Percentiles rank a stretch among this genome's conserved stretches.
These are phyloP conservation scores for Tarsius wallacei DNA, from an alignment of 2,797 vertebrate species.

Conservation along the genomic window DNA sequence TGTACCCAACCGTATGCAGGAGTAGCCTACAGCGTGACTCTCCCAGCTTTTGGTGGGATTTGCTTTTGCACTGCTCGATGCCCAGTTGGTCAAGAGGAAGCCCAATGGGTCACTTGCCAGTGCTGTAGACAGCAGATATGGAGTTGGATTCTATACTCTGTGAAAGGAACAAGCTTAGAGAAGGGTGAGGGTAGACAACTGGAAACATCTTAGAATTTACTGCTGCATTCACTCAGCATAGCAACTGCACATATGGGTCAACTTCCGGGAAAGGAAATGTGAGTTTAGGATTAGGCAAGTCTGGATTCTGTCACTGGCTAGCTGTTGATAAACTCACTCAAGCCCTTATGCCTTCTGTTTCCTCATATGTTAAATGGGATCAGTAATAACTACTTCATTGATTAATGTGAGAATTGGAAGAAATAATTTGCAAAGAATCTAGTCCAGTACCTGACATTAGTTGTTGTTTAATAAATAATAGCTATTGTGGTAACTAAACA, in stretches of 20 bases:
- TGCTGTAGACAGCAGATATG: slow-evolving; percentile 54
- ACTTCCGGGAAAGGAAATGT: not conserved
- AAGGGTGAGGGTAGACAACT: not conserved
- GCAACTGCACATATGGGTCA: not conserved
- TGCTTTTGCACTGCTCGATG: slow-evolving; percentile 83
- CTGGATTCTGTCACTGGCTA: not conserved
- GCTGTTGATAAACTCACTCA: slow-evolving; percentile 16
- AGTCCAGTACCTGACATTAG: not conserved
- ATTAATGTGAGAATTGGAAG: not conserved
- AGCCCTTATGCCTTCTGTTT: slow-evolving; percentile 30
- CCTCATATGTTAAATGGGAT: not conserved
- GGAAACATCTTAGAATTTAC: slow-evolving; percentile 9
- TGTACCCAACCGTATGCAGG: slow-evolving; percentile 82
- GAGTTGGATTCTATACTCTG: not conserved
- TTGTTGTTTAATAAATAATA: slow-evolving; percentile 51
- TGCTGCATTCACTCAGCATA: not conserved
- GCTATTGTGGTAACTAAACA: slow-evolving; percentile 1
- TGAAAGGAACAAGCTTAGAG: not conserved
- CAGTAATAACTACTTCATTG: not conserved
- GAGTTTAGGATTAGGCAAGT: slow-evolving; percentile 41
- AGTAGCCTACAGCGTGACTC: slow-evolving; percentile 79
- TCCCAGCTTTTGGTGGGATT: slow-evolving; percentile 82
- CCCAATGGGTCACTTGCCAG: slow-evolving; percentile 82
- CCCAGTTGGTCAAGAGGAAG: slow-evolving; percentile 77
- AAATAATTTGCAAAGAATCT: not conserved